Evolutionary conservation across 2,888 invertebrate species (phyloP), one percentile per base, ranked within the genome.

Genomic region (Heterodera filipjevi): DNA sequence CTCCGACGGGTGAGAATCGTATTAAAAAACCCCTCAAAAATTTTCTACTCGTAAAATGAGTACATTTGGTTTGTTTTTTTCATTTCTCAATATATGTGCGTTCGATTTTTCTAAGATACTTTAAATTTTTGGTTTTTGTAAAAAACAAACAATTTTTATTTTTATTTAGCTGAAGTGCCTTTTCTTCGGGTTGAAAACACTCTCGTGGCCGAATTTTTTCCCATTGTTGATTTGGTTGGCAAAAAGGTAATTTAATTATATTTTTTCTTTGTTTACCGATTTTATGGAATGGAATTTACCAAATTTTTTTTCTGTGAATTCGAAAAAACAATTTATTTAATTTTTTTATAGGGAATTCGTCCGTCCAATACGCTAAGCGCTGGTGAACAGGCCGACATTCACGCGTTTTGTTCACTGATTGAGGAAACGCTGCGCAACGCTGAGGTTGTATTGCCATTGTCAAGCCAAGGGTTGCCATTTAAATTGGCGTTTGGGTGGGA

Each of bases 181-280:
- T 95, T 98, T 87, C 93, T 98, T 78, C 93, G 94, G 89, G 94
- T 94, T 84, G 96, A 96, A 0, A 93, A 94, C 0, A 95, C 95
- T 87, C 92, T 96, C 0, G 92, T 95, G 1, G 93, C 96, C 0
- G 98, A 96, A 89, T 92, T 96, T 87, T 95, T 96, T 88, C 94
- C 94, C 0, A 95, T 98, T 78, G 94, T 95, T 0, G 93, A 93
- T 85, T 95, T 95, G 89, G 93, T 95, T 1, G 93, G 93, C 59
- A 93, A 93, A 85, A 96, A 95, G 90, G 92, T 92, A 64, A n/a
- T 46, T 33, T 73, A 6, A 44, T 53, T 27, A n/a, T n/a, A n/a
- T n/a, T n/a, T n/a, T n/a, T n/a, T n/a, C n/a, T n/a, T 32, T 44
- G 22, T 0, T 71, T 66, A 49, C 27, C 35, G 27, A 19, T 64